Conservation (phyloP, 2,888 invertebrate genomes). For the Metopia argyrocephala region DNA sequence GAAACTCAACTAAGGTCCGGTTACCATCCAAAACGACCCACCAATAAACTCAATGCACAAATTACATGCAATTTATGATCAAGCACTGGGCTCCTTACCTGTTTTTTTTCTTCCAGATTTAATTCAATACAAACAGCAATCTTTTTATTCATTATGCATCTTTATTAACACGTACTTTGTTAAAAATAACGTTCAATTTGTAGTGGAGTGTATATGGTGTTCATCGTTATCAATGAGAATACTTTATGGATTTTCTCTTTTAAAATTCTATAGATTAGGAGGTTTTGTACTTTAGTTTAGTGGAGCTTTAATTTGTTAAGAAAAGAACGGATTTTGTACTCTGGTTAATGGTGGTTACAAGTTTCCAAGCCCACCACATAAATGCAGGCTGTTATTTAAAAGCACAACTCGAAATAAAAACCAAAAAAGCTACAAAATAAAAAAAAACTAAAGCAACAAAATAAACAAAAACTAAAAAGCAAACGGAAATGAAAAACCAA, state of each 20-base stretch:
- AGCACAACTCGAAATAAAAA: conserved; percentile 11
- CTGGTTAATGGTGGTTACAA: conserved; percentile 21
- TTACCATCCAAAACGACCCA: too few species aligned
- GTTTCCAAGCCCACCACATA: neutral
- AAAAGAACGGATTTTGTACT: conserved; percentile 49
- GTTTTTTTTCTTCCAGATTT: too few species aligned
- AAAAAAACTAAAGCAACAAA: conserved; percentile 3
- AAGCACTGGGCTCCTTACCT: too few species aligned
- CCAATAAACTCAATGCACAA: too few species aligned
- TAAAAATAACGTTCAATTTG: neutral
- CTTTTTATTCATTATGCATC: conserved; percentile 40
- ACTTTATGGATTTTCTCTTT: conserved; percentile 44
- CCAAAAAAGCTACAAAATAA: neutral
- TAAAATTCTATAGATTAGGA: conserved; percentile 26
- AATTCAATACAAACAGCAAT: neutral
- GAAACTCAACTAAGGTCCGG: too few species aligned
- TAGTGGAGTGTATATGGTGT: neutral
- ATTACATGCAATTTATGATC: too few species aligned
- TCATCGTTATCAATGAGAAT: neutral
- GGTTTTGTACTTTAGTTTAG: conserved; percentile 61
- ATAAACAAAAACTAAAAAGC: neutral
- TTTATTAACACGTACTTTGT: conserved; percentile 49
- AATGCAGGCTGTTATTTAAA: conserved; percentile 16
- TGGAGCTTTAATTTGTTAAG: conserved; percentile 10
- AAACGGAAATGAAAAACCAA: neutral